A percentile compares a stretch with the other conserved stretches of the same genome.
These are phyloP conservation scores for Sclerodermus sp. DNA, from an alignment of 2,888 invertebrate genomes.

Conservation along the genomic window DNA sequence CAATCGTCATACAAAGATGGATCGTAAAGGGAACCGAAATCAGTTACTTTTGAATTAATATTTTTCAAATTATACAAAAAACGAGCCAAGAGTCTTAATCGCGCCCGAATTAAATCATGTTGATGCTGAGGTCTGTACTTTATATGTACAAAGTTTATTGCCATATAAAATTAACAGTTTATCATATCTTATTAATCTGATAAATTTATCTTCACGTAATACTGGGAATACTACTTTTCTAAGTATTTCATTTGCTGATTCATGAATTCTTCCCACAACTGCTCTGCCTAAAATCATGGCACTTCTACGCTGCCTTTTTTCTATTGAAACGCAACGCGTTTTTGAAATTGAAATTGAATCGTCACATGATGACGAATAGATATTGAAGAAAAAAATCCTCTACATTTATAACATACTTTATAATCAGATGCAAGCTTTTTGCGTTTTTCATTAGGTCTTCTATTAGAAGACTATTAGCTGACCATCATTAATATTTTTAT, in stretches of 20 bases:
- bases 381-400: neutral
- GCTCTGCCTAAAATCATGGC: neutral
- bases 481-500: neutral
- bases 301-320: neutral
- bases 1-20: constrained; percentile 11
- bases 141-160: constrained; percentile 18
- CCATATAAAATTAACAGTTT: constrained; percentile 19
- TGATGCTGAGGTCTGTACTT: constrained; percentile 18
- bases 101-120: constrained; percentile 18
- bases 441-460: neutral
- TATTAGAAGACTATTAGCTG: neutral
- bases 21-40: constrained; percentile 13
- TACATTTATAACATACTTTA: neutral
- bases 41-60: constrained; percentile 8
- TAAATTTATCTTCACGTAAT: constrained; percentile 21
- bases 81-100: constrained; percentile 15
- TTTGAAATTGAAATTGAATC: no score
- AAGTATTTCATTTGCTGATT: constrained; percentile 10
- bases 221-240: constrained; percentile 18
- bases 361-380: neutral
- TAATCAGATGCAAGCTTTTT: neutral
- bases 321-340: no score
- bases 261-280: constrained; percentile 6
- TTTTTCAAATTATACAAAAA: constrained; percentile 7
- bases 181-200: constrained; percentile 19